Evolutionary conservation across 1,140 invertebrate species (phyloP).

Genomic region (Camponotus floridanus): DNA sequence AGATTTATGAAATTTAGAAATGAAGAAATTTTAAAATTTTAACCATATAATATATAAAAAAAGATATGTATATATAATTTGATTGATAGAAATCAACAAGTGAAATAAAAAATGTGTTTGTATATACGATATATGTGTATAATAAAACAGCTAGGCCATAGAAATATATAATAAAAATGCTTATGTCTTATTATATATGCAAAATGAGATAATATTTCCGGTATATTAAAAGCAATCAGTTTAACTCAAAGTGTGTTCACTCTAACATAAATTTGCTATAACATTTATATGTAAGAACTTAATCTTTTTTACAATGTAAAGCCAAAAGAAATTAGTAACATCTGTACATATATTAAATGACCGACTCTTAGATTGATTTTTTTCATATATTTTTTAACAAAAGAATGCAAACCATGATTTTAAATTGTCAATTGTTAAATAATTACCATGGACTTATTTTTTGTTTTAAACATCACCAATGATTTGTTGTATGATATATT

Average conservation of each 20-base stretch:
- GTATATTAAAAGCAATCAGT: slow-evolving; percentile 31
- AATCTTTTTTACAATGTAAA: background rate
- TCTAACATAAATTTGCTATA: slow-evolving; percentile 7
- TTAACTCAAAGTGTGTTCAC: slow-evolving; percentile 17
- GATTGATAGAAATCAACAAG: background rate
- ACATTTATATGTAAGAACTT: slow-evolving; percentile 19
- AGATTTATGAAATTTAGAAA: background rate
- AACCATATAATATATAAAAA: background rate
- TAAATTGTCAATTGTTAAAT: background rate
- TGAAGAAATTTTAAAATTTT: background rate
- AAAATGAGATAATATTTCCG: slow-evolving; percentile 30
- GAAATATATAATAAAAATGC: slow-evolving; percentile 42
- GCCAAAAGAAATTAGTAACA: slow-evolving; percentile 1
- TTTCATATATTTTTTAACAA: background rate
- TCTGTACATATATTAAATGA: slow-evolving; percentile 10
- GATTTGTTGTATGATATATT: slow-evolving; percentile 1
- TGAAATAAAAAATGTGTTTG: slow-evolving; percentile 23
- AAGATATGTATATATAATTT: background rate
- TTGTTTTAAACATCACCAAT: background rate
- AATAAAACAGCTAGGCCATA: slow-evolving; percentile 35
- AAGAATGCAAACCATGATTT: background rate
- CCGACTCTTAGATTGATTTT: background rate
- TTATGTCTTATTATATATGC: slow-evolving; percentile 21
- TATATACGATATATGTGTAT: slow-evolving; percentile 17
- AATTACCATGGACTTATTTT: background rate